Conservation (phyloP, 2,888 invertebrate genomes). For the Rhaphigaster nebulosa region DNA sequence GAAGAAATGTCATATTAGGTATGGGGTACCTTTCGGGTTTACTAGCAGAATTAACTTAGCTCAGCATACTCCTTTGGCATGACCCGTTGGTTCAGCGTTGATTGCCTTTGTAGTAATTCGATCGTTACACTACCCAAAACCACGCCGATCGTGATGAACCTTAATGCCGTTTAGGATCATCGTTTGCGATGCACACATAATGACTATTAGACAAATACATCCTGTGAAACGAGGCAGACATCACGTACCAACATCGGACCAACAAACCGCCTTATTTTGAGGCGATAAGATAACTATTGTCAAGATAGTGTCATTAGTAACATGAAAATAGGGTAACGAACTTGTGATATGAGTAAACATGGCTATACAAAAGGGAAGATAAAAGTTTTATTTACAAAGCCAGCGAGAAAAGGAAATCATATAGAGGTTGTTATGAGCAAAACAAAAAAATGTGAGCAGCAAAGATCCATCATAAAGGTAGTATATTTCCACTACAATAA, state of each 20-base stretch:
- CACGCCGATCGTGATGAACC: background rate
- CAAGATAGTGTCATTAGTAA: constrained; percentile 45
- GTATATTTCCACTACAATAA: too few species aligned
- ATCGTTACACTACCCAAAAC: too few species aligned
- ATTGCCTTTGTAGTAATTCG: too few species aligned
- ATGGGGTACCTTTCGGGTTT: too few species aligned
- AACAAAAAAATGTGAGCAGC: too few species aligned
- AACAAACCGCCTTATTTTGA: constrained; percentile 5
- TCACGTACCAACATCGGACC: constrained; percentile 23
- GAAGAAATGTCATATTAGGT: too few species aligned
- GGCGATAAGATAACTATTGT: constrained; percentile 29
- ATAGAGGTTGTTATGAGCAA: background rate
- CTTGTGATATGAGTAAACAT: constrained; percentile 49
- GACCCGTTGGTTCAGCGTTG: background rate
- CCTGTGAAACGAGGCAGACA: constrained; percentile 1
- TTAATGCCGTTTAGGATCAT: background rate
- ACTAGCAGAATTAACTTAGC: too few species aligned
- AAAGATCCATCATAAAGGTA: too few species aligned
- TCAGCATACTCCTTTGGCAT: too few species aligned
- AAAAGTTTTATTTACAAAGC: background rate
- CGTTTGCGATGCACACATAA: background rate
- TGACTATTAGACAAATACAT: background rate
- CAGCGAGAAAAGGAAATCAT: background rate
- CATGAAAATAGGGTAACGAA: constrained; percentile 46
- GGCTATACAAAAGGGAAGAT: background rate